Base-by-base conservation (phyloP, 1,140 invertebrate genomes). In the Drosophila subobscura region DNA sequence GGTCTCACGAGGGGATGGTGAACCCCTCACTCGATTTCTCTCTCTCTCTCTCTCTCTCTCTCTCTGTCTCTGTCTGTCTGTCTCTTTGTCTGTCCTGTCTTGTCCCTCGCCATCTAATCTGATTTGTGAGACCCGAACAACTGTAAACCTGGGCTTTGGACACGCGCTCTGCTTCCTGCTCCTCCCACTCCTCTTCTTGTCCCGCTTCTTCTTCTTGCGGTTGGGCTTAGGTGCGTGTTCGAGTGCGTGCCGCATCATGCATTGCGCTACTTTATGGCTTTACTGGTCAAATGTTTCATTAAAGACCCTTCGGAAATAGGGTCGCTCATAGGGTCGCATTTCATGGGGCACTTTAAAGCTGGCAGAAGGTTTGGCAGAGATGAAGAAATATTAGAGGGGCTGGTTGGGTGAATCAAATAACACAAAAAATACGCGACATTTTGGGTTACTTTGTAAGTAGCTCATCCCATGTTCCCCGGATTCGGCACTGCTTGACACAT, bases 111-210 rank as follows among this genome's bases (percentile, higher is more conserved):
- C 10, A 41, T 71, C 51, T 80, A 85, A 85, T 85, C 80, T 74
- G 81, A 80, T 86, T 80, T 80, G 77, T 58, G 33, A 49, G 54
- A 73, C 63, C 33, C 59, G 25, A 70, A 77, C 80, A 85, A 86
- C 72, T 86, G 81, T 86, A 80, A 86, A 73, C 71, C 64, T 61
- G 68, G 81, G 37, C 66, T 79, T 68, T 73, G 73, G 42, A 73
- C 60, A 79, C 73, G 58, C 74, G 53, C 55, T 44, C 47, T 7
- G 2, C 37, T n/a, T 2, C 16, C 7, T n/a, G 7, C 5, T 8
- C 41, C 29, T n/a, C 16, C 27, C 25, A 46, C 44, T 41, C 45
- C 33, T 40, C 29, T 25, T 27, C 27, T 54, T 20, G 8, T 20
- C 20, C 20, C 14, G 55, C 40, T 56, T 23, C 47, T 56, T 23